Percentiles rank a stretch among this genome's conserved stretches.
Conservation (phyloP, 2,797 vertebrate species). For the Tinamus major region DNA sequence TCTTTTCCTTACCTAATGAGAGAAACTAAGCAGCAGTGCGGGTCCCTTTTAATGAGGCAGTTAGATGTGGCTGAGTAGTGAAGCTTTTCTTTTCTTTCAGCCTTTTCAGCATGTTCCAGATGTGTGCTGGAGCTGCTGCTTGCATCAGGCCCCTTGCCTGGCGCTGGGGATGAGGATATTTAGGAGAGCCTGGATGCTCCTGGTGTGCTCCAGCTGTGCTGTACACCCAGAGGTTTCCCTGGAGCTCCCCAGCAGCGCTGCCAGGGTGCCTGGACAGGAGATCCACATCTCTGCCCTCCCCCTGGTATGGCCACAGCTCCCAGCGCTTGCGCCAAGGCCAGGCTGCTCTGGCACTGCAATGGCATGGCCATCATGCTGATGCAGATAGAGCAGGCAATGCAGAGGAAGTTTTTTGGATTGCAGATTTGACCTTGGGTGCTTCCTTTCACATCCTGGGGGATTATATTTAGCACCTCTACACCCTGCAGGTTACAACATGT, state of each 20-base stretch:
- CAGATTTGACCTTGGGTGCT: background rate
- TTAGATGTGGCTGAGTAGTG: too few relatives aligned
- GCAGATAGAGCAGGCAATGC: background rate
- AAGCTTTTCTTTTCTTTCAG: background rate
- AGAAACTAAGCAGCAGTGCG: background rate
- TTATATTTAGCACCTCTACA: background rate
- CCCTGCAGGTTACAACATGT: background rate
- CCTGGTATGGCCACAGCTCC: too few relatives aligned
- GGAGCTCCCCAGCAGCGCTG: background rate
- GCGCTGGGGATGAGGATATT: too few relatives aligned
- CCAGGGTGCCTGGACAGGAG: too few relatives aligned
- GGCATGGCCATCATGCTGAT: background rate
- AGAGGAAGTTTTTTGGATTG: background rate
- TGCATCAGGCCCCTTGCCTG: background rate
- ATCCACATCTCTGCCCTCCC: background rate
- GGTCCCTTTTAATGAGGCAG: background rate
- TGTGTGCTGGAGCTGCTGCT: rapidly evolving
- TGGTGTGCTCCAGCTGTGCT: background rate
- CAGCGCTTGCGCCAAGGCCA: too few relatives aligned
- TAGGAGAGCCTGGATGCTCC: background rate
- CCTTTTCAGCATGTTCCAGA: background rate
- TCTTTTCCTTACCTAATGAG: background rate
- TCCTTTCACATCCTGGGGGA: background rate
- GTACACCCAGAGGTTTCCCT: background rate
- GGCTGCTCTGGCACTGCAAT: background rate